phyloP scores from a whole-genome alignment of 1,140 invertebrate genomes.

The Trissolcus basalis region DNA sequence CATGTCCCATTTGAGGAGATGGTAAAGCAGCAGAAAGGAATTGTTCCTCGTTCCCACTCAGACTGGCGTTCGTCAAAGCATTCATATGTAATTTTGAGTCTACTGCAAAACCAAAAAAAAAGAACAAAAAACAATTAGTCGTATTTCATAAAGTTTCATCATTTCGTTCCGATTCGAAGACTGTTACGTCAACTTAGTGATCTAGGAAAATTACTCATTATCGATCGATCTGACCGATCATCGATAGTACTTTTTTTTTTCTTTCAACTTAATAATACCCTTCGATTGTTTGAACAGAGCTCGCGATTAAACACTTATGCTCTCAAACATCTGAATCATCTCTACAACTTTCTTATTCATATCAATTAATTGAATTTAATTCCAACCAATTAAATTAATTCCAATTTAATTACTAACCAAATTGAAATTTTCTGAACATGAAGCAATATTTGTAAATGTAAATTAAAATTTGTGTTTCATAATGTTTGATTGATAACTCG shows the following conservation, averaged over 20 bases:
- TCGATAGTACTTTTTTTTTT: slow-evolving; percentile 30
- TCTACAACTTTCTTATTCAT: neutral
- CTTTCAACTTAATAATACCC: slow-evolving; percentile 12
- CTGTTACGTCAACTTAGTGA: slow-evolving; percentile 12
- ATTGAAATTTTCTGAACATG: too few relatives aligned
- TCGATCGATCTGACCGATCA: slow-evolving; percentile 53
- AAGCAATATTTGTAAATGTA: too few relatives aligned
- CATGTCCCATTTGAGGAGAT: slow-evolving; percentile 67
- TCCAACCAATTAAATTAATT: too few relatives aligned
- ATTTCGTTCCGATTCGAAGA: neutral
- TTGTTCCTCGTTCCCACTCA: slow-evolving; percentile 67
- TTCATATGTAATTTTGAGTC: slow-evolving; percentile 73
- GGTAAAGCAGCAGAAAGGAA: slow-evolving; percentile 65
- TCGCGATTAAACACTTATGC: slow-evolving; percentile 19
- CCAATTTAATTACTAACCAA: too few relatives aligned
- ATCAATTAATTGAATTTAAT: too few relatives aligned
- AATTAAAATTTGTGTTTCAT: too few relatives aligned
- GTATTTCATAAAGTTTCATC: neutral
- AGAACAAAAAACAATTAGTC: too few relatives aligned
- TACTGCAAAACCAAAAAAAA: slow-evolving; percentile 65
- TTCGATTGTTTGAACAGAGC: slow-evolving; percentile 27
- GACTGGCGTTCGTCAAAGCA: slow-evolving; percentile 67
- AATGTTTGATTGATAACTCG: too few relatives aligned
- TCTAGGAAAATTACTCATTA: slow-evolving; percentile 55
- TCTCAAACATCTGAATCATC: neutral